These are phyloP conservation scores for Scortum barcoo DNA, from an alignment of 2,113 vertebrate species.

Conservation along the genomic window DNA sequence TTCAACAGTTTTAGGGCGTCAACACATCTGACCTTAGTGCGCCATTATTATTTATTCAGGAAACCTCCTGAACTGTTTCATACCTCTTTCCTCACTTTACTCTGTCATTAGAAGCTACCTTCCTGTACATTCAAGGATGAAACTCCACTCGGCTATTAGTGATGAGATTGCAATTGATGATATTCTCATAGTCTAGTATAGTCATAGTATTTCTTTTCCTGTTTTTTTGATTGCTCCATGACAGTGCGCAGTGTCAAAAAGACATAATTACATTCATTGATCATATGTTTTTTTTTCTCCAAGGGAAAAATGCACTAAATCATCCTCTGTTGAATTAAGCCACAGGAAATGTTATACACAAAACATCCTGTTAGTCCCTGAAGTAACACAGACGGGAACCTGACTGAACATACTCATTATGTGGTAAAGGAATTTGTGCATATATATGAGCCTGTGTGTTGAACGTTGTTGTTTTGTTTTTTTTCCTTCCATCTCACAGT, in stretches of 20 bases:
- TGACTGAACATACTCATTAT: background rate
- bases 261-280: constrained; percentile 1
- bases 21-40: background rate
- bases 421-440: background rate
- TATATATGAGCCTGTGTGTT: background rate
- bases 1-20: background rate
- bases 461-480: background rate
- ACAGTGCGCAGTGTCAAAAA: background rate
- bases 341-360: background rate
- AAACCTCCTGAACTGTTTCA: background rate
- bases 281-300: background rate
- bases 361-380: background rate
- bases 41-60: background rate
- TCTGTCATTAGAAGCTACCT: background rate
- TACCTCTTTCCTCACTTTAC: background rate
- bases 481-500: background rate
- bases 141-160: background rate
- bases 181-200: no score
- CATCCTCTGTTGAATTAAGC: background rate
- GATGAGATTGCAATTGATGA: background rate
- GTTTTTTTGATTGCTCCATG: background rate
- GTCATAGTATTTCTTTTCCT: background rate
- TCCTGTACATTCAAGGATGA: background rate
- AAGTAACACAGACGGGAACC: background rate
- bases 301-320: background rate